These are phyloP conservation scores for Salvator merianae DNA, from an alignment of 2,113 vertebrate genomes.

Conservation along the genomic window DNA sequence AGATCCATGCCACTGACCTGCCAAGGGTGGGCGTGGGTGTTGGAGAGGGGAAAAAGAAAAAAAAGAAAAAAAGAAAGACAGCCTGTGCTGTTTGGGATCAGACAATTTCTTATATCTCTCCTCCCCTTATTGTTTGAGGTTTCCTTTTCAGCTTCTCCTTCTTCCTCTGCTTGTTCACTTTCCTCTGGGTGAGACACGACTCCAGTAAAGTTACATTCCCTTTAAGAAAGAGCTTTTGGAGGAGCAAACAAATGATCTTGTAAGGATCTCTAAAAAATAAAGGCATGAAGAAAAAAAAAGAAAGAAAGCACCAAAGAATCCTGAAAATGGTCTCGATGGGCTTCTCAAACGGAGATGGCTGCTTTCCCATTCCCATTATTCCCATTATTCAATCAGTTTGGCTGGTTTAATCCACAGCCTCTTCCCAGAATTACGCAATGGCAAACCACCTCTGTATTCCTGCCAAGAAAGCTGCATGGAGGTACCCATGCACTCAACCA, in stretches of 20 bases:
- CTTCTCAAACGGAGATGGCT: too few species aligned
- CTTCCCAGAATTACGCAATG: too few species aligned
- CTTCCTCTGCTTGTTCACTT: slow-evolving; percentile 63
- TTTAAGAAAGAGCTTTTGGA: not conserved
- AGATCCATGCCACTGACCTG: slow-evolving; percentile 44
- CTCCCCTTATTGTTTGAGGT: slow-evolving; percentile 69
- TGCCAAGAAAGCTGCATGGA: too few species aligned
- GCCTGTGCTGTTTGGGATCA: slow-evolving; percentile 57
- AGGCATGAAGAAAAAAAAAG: not conserved
- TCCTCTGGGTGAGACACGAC: slow-evolving; percentile 45
- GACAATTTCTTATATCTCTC: slow-evolving; percentile 61
- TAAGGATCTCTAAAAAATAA: not conserved
- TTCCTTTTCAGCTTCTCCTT: slow-evolving; percentile 63
- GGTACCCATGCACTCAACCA: too few species aligned
- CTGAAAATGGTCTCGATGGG: too few species aligned
- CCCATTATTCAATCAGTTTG: too few species aligned
- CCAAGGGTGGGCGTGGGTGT: not conserved
- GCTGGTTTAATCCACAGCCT: too few species aligned
- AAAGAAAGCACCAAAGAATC: not conserved
- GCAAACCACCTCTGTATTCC: too few species aligned
- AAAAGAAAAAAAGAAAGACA: slow-evolving; percentile 68
- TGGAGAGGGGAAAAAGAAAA: too few species aligned
- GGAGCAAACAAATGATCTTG: slow-evolving; percentile 17
- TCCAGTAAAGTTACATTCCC: slow-evolving; percentile 38
- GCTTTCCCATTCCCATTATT: too few species aligned